phyloP scores from a whole-genome alignment of 2,888 invertebrate genomes.

The Hipparchia sbordonii region DNA sequence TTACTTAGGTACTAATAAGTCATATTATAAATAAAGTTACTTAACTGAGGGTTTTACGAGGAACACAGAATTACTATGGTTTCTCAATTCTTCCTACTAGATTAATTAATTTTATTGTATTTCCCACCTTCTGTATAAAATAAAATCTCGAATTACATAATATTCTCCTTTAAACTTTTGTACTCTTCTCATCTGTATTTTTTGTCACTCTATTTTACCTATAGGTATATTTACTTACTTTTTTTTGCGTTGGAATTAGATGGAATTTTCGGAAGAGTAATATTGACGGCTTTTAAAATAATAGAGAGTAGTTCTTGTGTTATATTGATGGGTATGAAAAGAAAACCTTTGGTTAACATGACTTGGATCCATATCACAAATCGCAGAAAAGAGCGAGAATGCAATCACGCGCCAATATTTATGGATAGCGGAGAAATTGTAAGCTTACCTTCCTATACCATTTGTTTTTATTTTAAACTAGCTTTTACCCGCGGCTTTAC shows the following conservation, averaged over 20 bases:
- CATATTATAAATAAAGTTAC: no score
- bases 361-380: slow-evolving; percentile 61
- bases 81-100: no score
- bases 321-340: slow-evolving; percentile 46
- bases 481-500: no score
- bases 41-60: no score
- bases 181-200: not conserved
- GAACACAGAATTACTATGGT: no score
- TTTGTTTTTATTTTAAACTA: no score
- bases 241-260: slow-evolving; percentile 44
- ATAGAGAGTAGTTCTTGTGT: slow-evolving; percentile 60
- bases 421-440: slow-evolving; percentile 44
- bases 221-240: not conserved
- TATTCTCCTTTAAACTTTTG: no score
- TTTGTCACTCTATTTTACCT: not conserved
- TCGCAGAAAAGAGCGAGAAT: slow-evolving; percentile 51
- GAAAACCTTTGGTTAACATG: slow-evolving; percentile 21
- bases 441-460: no score
- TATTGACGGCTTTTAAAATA: slow-evolving; percentile 50
- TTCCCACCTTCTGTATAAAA: no score
- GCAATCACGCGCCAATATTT: slow-evolving; percentile 50
- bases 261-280: slow-evolving; percentile 44
- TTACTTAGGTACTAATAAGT: no score
- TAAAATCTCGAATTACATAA: no score
- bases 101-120: no score